A percentile compares a stretch with the other conserved stretches of the same genome.
These are phyloP conservation scores for Iselma pallidipennis DNA, from an alignment of 2,888 invertebrate species.

Conservation along the genomic window DNA sequence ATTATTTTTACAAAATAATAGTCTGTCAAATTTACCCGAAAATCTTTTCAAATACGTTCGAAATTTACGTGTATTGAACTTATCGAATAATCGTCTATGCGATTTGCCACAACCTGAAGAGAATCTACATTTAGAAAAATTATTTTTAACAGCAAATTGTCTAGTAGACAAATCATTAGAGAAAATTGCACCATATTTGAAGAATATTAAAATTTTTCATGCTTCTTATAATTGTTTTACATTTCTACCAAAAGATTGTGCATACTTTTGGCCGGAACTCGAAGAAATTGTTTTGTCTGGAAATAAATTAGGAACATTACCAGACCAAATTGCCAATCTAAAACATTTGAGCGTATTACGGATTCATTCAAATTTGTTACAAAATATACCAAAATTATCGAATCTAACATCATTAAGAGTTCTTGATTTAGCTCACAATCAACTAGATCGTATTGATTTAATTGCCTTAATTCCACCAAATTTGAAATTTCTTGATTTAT, in stretches of 20 bases:
- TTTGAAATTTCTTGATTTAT: constrained; percentile 82
- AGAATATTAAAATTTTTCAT: constrained; percentile 71
- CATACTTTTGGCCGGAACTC: constrained; percentile 75
- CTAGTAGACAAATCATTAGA: constrained; percentile 66
- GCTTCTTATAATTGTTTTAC: constrained; percentile 80
- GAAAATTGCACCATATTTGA: constrained; percentile 65
- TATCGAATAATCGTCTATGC: constrained; percentile 77
- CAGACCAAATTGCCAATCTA: constrained; percentile 73
- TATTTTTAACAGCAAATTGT: constrained; percentile 77
- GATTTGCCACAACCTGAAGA: constrained; percentile 65
- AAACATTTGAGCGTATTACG: constrained; percentile 74
- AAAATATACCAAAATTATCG: constrained; percentile 76
- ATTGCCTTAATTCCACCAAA: constrained; percentile 77
- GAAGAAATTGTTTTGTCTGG: constrained; percentile 84
- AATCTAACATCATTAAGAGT: constrained; percentile 75
- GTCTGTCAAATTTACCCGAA: constrained; percentile 72
- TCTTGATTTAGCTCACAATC: constrained; percentile 83
- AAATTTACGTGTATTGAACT: constrained; percentile 70
- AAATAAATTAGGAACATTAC: constrained; percentile 75
- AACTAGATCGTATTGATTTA: constrained; percentile 78
- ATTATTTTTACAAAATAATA: constrained; percentile 77
- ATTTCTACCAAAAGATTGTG: constrained; percentile 72
- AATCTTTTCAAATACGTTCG: constrained; percentile 74
- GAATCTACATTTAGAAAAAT: constrained; percentile 66
- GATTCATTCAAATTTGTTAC: constrained; percentile 80